Evolutionary conservation across 2,888 invertebrate species (phyloP).

Genomic region (Andrena trimmerana): DNA sequence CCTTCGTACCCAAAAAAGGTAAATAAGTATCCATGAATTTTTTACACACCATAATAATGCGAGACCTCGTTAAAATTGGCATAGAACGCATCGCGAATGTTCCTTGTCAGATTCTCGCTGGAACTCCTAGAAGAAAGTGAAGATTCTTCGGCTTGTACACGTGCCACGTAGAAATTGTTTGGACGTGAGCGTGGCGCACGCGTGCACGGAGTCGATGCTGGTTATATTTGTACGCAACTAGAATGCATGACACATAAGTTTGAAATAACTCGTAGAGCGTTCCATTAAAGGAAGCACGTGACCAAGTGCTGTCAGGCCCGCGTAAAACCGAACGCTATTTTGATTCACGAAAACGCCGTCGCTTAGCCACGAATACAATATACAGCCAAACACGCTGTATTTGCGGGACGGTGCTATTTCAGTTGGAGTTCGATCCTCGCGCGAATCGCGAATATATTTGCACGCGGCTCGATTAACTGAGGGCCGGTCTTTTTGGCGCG

Average conservation of each 20-base stretch:
- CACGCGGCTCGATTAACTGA: constrained; percentile 49
- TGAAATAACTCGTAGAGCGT: constrained; percentile 75
- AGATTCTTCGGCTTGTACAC: constrained; percentile 10
- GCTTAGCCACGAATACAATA: constrained; percentile 46
- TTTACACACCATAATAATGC: background rate
- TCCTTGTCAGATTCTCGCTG: background rate
- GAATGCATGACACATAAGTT: constrained; percentile 78
- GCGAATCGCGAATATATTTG: constrained; percentile 46
- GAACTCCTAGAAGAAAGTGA: background rate
- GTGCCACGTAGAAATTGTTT: background rate
- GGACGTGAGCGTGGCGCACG: constrained; percentile 3
- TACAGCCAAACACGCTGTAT: constrained; percentile 48
- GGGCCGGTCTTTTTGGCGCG: constrained; percentile 4
- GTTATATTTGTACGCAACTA: constrained; percentile 75
- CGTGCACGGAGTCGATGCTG: constrained; percentile 33
- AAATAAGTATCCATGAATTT: background rate
- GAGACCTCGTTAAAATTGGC: background rate
- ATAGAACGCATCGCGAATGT: background rate
- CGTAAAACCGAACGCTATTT: constrained; percentile 68
- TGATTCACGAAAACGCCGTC: constrained; percentile 64
- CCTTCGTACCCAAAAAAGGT: background rate
- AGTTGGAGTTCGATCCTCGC: constrained; percentile 50
- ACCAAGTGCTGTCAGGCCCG: constrained; percentile 71
- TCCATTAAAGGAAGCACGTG: constrained; percentile 75
- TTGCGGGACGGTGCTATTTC: constrained; percentile 50